A percentile compares a stretch with the other conserved stretches of the same genome.
These are phyloP conservation scores for Gymnopithys bicolor DNA, from an alignment of 2,797 vertebrate genomes.

Conservation along the genomic window DNA sequence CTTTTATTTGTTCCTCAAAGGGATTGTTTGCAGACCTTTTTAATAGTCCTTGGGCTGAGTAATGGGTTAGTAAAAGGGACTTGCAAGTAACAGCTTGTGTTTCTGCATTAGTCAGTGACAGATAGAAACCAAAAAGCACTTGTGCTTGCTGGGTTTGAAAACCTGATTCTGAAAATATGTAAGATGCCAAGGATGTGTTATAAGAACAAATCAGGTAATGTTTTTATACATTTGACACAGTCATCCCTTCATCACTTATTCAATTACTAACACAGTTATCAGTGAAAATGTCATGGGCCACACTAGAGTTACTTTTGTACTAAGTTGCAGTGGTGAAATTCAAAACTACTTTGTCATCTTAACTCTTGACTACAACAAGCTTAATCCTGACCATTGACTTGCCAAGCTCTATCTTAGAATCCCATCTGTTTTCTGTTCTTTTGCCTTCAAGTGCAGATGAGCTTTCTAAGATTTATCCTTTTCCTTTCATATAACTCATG, in stretches of 20 bases:
- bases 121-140: not conserved
- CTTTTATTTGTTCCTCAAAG: conserved; percentile 28
- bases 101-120: not conserved
- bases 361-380: not conserved
- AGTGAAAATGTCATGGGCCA: not conserved
- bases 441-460: not conserved
- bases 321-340: not conserved
- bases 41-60: not conserved
- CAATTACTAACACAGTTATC: not conserved
- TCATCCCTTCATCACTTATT: not conserved
- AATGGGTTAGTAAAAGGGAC: not conserved
- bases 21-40: not conserved
- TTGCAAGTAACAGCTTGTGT: not conserved
- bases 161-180: not conserved
- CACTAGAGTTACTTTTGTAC: not conserved
- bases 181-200: not conserved
- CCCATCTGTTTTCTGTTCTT: not conserved
- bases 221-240: not conserved
- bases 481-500: not conserved
- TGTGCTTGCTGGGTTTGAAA: not conserved
- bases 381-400: not conserved
- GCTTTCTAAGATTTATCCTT: not conserved
- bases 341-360: not conserved
- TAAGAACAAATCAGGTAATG: not conserved
- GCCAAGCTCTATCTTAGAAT: not conserved